A percentile compares a stretch with the other conserved stretches of the same genome.
Evolutionary conservation across 2,113 vertebrate species (phyloP).

Genomic region (Lipotes vexillifer): DNA sequence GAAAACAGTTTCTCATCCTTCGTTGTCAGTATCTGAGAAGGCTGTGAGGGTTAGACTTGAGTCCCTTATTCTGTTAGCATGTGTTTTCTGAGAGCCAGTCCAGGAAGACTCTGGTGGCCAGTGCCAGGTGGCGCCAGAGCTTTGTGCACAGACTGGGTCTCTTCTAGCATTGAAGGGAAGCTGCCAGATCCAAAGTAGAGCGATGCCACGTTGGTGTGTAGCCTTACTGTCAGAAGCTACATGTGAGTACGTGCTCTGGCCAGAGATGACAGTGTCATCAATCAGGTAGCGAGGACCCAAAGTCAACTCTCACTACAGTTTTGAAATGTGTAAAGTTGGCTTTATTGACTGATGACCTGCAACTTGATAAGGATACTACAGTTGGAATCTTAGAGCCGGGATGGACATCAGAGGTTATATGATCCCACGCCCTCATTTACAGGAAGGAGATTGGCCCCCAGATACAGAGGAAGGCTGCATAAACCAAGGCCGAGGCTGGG

Average conservation of each 20-base stretch:
- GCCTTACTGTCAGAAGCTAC: fast-evolving
- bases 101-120: neutral
- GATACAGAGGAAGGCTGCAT: neutral
- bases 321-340: neutral
- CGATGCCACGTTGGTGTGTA: fast-evolving
- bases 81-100: neutral
- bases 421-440: fast-evolving
- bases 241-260: neutral
- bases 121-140: fast-evolving
- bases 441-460: neutral
- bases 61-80: no score
- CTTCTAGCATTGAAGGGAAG: fast-evolving
- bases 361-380: neutral
- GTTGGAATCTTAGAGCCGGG: neutral
- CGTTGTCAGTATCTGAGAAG: neutral
- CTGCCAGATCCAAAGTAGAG: fast-evolving
- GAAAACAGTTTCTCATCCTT: neutral
- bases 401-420: fast-evolving
- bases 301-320: neutral
- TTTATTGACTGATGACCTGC: neutral
- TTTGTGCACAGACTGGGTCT: fast-evolving
- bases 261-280: fast-evolving
- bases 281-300: fast-evolving
- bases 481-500: neutral
- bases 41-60: no score